Evolutionary conservation across 2,113 vertebrate genomes (phyloP).

Genomic region (Sminthopsis crassicaudata): DNA sequence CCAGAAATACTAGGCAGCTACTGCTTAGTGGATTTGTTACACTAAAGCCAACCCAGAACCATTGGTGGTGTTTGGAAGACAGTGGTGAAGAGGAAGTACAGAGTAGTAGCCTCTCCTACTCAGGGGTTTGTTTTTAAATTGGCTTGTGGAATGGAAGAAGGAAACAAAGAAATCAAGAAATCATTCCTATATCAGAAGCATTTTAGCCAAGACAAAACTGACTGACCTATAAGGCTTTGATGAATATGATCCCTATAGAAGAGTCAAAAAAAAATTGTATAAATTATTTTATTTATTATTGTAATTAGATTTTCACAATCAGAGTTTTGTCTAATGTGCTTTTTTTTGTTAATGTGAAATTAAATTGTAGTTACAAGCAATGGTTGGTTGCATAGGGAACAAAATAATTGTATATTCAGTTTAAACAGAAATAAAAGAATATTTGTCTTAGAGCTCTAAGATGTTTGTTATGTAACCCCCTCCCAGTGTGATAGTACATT

Average conservation of each 20-base stretch:
- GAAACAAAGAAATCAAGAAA: constrained; percentile 72
- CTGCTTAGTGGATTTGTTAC: constrained; percentile 44
- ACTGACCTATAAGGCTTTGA: constrained; percentile 71
- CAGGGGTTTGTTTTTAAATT: constrained; percentile 69
- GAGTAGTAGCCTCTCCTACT: constrained; percentile 60
- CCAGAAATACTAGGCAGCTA: constrained; percentile 10
- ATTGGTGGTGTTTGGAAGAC: constrained; percentile 23
- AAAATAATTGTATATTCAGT: constrained; percentile 86
- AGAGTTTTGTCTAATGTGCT: constrained; percentile 80
- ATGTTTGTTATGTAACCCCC: constrained; percentile 81
- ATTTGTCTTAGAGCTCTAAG: constrained; percentile 88
- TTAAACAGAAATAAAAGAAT: constrained; percentile 88
- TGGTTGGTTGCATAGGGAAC: constrained; percentile 87
- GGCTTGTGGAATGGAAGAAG: constrained; percentile 67
- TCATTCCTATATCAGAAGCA: constrained; percentile 75
- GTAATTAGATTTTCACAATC: constrained; percentile 88
- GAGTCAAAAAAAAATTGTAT: constrained; percentile 79
- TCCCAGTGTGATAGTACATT: constrained; percentile 81
- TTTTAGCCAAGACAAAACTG: constrained; percentile 68
- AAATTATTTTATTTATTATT: constrained; percentile 91
- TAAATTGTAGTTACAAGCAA: constrained; percentile 83
- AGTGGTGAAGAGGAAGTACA: constrained; percentile 44
- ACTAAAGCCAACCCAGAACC: constrained; percentile 52
- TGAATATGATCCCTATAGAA: constrained; percentile 71
- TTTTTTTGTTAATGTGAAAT: constrained; percentile 87